A percentile compares a stretch with the other conserved stretches of the same genome.
Evolutionary conservation across 2,113 vertebrate species (phyloP).

Genomic region (Corvus moneduloides): DNA sequence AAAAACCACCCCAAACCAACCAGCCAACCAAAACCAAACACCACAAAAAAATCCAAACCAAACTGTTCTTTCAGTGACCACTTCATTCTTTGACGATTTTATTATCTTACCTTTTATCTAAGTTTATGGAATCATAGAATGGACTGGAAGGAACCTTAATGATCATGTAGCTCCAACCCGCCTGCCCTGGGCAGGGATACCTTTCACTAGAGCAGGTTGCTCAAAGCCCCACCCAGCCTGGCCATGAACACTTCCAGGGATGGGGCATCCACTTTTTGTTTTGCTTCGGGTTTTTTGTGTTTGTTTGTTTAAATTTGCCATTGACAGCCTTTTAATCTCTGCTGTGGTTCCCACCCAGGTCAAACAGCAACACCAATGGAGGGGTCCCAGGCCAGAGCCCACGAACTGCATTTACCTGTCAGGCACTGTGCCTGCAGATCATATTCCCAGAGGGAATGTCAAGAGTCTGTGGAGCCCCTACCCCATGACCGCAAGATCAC

Average conservation of each 20-base stretch:
- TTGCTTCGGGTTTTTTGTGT: neutral
- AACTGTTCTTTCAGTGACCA: neutral
- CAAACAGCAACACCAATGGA: no score
- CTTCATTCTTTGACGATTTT: neutral
- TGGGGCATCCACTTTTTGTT: neutral
- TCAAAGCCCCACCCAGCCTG: neutral
- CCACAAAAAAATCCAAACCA: neutral
- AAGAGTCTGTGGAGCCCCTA: neutral
- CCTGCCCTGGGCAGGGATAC: neutral
- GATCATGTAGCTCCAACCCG: fast-evolving
- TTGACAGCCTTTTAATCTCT: neutral
- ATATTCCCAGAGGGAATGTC: neutral
- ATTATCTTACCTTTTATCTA: neutral
- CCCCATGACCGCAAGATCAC: neutral
- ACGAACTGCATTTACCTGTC: neutral
- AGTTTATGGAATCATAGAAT: neutral
- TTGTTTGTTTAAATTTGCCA: neutral
- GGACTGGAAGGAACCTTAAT: neutral
- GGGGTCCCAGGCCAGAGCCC: neutral
- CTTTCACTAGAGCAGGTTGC: neutral
- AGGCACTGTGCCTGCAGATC: neutral
- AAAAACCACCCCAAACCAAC: neutral
- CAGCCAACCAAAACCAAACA: neutral
- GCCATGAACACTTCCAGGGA: neutral
- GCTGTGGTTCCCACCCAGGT: no score